Evolutionary conservation across 1,140 invertebrate genomes (phyloP).

Genomic region (Latrodectus geometricus): DNA sequence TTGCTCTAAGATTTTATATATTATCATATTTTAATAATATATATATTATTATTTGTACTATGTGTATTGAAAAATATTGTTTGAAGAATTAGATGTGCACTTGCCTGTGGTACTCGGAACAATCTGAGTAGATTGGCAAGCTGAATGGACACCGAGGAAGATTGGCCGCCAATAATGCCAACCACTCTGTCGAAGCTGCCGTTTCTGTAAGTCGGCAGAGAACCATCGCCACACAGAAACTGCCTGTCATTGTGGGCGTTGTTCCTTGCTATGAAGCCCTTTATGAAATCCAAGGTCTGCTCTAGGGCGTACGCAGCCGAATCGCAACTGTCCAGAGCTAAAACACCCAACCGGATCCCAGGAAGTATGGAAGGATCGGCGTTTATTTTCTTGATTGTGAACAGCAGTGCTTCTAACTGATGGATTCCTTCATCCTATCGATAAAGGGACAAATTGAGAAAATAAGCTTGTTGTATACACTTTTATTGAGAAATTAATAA

Average conservation of each 20-base stretch:
- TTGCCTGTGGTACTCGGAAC: constrained; percentile 72
- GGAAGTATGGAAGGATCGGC: constrained; percentile 70
- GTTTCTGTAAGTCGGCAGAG: constrained; percentile 69
- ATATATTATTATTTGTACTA: too few relatives aligned
- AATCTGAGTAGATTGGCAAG: constrained; percentile 73
- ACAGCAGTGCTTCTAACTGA: constrained; percentile 74
- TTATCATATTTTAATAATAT: too few relatives aligned
- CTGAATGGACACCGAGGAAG: constrained; percentile 74
- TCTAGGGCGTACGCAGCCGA: constrained; percentile 72
- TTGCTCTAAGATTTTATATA: too few relatives aligned
- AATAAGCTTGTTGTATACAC: too few relatives aligned
- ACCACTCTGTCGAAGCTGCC: constrained; percentile 72
- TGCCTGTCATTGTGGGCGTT: constrained; percentile 70
- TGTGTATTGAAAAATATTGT: too few relatives aligned
- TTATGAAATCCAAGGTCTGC: constrained; percentile 73
- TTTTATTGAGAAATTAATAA: too few relatives aligned
- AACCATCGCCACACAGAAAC: constrained; percentile 71
- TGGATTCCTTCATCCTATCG: constrained; percentile 72
- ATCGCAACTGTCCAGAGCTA: constrained; percentile 74
- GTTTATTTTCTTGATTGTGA: constrained; percentile 73
- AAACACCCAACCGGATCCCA: constrained; percentile 71
- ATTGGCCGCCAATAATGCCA: constrained; percentile 73
- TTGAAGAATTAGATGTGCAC: too few relatives aligned
- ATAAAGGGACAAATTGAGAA: not conserved
- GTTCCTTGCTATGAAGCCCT: constrained; percentile 73